Evolutionary conservation across 2,113 vertebrate genomes (phyloP).

Genomic region (Recurvirostra avosetta): DNA sequence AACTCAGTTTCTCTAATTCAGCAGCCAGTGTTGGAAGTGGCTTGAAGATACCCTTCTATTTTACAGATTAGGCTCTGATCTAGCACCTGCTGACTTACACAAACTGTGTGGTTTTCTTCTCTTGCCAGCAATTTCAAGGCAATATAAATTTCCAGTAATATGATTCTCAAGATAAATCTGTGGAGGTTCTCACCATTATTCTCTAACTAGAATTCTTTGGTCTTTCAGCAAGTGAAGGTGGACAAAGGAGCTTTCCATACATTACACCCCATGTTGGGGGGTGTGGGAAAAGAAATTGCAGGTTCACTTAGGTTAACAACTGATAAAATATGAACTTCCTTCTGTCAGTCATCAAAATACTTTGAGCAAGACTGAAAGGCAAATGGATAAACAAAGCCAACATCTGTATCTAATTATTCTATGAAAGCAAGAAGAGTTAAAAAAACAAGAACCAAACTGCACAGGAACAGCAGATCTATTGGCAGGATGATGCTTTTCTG

Average conservation of each 20-base stretch:
- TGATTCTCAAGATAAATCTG: background rate
- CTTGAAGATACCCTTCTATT: background rate
- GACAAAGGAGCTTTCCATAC: background rate
- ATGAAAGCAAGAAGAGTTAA: background rate
- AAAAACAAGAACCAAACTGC: background rate
- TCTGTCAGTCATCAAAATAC: background rate
- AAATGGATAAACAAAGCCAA: background rate
- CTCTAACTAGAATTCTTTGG: background rate
- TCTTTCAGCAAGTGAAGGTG: background rate
- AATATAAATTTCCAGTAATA: background rate
- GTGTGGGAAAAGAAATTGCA: background rate
- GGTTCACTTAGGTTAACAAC: background rate
- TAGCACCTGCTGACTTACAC: background rate
- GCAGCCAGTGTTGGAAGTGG: background rate
- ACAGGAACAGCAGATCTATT: background rate
- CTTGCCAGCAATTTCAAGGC: background rate
- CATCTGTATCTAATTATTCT: constrained; percentile 12
- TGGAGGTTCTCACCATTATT: background rate
- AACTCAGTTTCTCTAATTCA: background rate
- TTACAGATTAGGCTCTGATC: background rate
- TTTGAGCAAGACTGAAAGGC: background rate
- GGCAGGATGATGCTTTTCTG: background rate
- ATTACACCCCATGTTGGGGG: background rate
- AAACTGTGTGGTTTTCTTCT: background rate
- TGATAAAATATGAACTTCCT: background rate